Conservation (phyloP, 1,140 invertebrate genomes). For the Diploscapter pachys region DNA sequence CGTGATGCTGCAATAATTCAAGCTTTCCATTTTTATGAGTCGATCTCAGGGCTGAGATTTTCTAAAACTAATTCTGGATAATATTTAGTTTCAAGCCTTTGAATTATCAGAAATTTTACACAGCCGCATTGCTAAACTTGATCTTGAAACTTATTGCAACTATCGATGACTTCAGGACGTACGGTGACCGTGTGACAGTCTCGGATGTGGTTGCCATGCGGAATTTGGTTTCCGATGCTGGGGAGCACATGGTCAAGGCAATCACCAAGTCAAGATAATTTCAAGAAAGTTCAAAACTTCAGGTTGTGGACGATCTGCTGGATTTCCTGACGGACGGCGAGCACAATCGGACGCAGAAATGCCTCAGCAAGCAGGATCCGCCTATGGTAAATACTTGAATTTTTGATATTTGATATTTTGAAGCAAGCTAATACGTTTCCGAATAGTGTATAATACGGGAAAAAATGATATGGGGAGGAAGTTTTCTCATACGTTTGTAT, state of each 20-base stretch:
- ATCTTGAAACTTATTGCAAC: not conserved
- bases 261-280: conserved; percentile 1
- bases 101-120: too few species aligned
- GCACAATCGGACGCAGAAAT: conserved; percentile 62
- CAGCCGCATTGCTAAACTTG: not conserved
- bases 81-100: too few species aligned
- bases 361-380: too few species aligned
- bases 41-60: too few species aligned
- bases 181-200: conserved; percentile 80
- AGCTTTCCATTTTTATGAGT: too few species aligned
- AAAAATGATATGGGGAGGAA: conserved; percentile 24
- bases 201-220: conserved; percentile 71
- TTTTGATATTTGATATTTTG: too few species aligned
- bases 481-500: not conserved
- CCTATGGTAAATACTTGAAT: too few species aligned
- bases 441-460: conserved; percentile 21
- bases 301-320: conserved; percentile 73
- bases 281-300: conserved; percentile 12
- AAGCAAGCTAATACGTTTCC: not conserved
- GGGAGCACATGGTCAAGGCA: conserved; percentile 12
- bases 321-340: conserved; percentile 79
- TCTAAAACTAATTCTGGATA: too few species aligned
- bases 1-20: too few species aligned
- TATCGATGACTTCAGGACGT: conserved; percentile 64
- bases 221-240: conserved; percentile 14